Conservation (phyloP, 2,888 invertebrate species). For the Phengaris arion region DNA sequence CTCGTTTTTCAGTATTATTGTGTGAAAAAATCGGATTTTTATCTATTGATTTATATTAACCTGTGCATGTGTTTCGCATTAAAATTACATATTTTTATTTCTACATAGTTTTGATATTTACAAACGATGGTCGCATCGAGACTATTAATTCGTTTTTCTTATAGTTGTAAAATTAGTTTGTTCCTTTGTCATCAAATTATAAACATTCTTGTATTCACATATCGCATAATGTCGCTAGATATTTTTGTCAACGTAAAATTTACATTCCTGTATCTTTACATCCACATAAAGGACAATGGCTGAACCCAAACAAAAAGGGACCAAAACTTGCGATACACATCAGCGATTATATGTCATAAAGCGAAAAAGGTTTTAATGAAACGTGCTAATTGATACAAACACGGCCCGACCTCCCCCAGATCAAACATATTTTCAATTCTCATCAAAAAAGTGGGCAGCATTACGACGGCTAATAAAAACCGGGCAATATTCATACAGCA, state of each 20-base stretch:
- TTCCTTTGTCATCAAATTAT: background rate
- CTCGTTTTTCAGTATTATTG: too few relatives aligned
- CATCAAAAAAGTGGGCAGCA: slow-evolving; percentile 72
- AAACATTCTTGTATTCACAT: background rate
- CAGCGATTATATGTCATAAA: slow-evolving; percentile 22
- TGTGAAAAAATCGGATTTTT: too few relatives aligned
- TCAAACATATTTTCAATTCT: slow-evolving; percentile 76
- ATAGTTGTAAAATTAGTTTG: too few relatives aligned
- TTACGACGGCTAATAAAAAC: slow-evolving; percentile 76
- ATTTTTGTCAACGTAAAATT: background rate
- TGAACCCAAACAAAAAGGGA: slow-evolving; percentile 12
- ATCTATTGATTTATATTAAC: too few relatives aligned
- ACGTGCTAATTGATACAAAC: slow-evolving; percentile 51
- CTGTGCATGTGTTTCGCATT: too few relatives aligned
- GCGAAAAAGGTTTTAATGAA: slow-evolving; percentile 24
- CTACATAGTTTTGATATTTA: too few relatives aligned
- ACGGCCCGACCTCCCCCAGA: slow-evolving; percentile 48
- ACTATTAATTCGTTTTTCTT: too few relatives aligned
- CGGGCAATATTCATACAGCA: slow-evolving; percentile 68
- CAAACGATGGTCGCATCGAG: too few relatives aligned
- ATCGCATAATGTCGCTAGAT: background rate
- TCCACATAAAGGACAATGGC: slow-evolving; percentile 4
- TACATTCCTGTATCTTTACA: slow-evolving; percentile 4
- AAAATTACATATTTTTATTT: too few relatives aligned
- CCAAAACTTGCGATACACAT: background rate